Base-by-base conservation (phyloP, 2,888 invertebrate species). In the Drosophila dives region DNA sequence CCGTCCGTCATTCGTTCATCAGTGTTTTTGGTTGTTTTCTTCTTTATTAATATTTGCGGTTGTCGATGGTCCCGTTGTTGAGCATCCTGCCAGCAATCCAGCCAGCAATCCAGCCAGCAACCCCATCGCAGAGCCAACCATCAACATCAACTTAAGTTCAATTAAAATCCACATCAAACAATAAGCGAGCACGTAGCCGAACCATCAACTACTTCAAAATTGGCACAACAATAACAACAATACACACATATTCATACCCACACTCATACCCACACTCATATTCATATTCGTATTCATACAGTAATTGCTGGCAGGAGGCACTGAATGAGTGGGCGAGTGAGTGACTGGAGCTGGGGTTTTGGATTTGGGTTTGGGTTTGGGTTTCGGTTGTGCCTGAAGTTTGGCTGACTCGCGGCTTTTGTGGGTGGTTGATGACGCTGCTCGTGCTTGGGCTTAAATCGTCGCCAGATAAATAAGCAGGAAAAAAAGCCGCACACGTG, bases 101-200 rank as follows among this genome's bases (percentile, higher is more conserved):
- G 61, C 17, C 64, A 40, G 12, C 36, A 29, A 58, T 38, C 23
- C 64, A 49, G 32, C 38, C 56, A 45, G 49, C 29, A 49, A 49
- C 49, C 49, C 29, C 55, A 40, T 15, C 29, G 23, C 45, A 15
- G 45, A 23, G 15, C 42, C 42, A 36, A 83, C 89, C 90, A 83
- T 86, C 89, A 90, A 91, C 90, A 83, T 86, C 89, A 90, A 91
- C 91, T 91, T 91, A 88, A 91, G 91, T 91, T 91, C 91, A 91
- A 91, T 92, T 92, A 91, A 92, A 91, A 91, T 91, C 91, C 91
- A 91, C 90, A 91, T 91, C 91, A 91, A 91, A 91, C 91, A 91
- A 86, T 90, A 87, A 90, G 85, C 86, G 86, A 86, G 91, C 92
- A 92, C 91, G 92, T 92, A 92, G 88, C 75, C 58, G 63, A 79